Evolutionary conservation across 2,113 vertebrate genomes (phyloP).

Genomic region (Psilopsiagon aurifrons): DNA sequence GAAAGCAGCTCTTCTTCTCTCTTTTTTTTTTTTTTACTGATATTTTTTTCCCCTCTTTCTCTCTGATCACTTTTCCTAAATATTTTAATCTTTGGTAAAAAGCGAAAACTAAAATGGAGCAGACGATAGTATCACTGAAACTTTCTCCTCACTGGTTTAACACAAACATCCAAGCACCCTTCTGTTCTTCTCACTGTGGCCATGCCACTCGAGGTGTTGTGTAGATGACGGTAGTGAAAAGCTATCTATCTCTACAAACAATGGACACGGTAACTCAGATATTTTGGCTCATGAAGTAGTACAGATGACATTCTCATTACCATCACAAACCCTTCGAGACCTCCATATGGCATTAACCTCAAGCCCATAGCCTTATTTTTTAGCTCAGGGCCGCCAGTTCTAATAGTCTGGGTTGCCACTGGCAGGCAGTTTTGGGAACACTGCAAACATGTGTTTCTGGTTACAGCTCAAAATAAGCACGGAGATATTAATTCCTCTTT

Average conservation of each 20-base stretch:
- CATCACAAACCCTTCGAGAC: rapidly evolving
- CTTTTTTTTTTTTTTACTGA: rapidly evolving
- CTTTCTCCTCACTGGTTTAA: background rate
- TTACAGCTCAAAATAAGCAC: background rate
- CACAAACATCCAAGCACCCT: rapidly evolving
- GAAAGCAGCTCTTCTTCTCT: background rate
- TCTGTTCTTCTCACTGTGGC: background rate
- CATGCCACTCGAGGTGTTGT: rapidly evolving
- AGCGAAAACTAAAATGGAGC: background rate
- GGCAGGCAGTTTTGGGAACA: background rate
- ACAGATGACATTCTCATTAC: background rate
- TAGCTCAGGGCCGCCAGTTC: background rate
- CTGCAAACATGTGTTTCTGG: background rate
- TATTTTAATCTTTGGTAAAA: background rate
- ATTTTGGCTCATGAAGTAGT: background rate
- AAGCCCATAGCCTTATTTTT: background rate
- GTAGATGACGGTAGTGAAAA: background rate
- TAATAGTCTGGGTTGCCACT: background rate
- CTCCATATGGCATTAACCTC: background rate
- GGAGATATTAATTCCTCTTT: background rate
- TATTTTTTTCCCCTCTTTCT: background rate
- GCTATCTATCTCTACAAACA: background rate
- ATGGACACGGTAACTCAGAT: background rate
- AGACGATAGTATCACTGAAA: background rate
- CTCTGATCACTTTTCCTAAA: background rate